Conservation (phyloP, 2,888 invertebrate species). For the Phorcus lineatus region DNA sequence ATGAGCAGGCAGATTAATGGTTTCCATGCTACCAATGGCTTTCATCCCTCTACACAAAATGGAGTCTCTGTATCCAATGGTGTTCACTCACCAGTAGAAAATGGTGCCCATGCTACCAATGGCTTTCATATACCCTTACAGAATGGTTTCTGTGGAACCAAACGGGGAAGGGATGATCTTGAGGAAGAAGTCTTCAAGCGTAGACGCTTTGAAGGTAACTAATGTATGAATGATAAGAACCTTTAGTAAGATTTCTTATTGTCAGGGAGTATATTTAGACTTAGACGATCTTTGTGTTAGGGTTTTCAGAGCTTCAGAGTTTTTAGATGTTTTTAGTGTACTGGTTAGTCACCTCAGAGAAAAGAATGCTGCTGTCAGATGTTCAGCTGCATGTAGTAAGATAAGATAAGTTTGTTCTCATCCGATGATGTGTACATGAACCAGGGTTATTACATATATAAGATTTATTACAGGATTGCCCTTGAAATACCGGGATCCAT, state of each 20-base stretch:
- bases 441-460: too few species aligned
- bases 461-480: too few species aligned
- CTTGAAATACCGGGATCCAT: too few species aligned
- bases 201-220: conserved; percentile 19
- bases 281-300: too few species aligned
- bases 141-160: conserved; percentile 28
- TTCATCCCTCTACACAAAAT: background rate
- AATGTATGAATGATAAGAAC: background rate
- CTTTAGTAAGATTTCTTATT: too few species aligned
- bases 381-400: too few species aligned
- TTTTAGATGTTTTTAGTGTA: too few species aligned
- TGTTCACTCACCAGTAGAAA: background rate
- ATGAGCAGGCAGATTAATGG: background rate
- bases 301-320: too few species aligned
- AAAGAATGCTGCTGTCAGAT: too few species aligned
- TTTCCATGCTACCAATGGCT: background rate
- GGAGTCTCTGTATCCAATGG: conserved; percentile 37
- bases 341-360: too few species aligned
- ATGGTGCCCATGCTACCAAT: background rate
- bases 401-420: too few species aligned
- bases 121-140: background rate
- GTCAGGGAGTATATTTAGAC: background rate
- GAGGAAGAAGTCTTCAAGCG: conserved; percentile 30
- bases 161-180: conserved; percentile 38
- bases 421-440: too few species aligned